A percentile compares a stretch with the other conserved stretches of the same genome.
Conservation (phyloP, 53 echinoderm and acorn worm genomes). For the Paracentrotus lividus region DNA sequence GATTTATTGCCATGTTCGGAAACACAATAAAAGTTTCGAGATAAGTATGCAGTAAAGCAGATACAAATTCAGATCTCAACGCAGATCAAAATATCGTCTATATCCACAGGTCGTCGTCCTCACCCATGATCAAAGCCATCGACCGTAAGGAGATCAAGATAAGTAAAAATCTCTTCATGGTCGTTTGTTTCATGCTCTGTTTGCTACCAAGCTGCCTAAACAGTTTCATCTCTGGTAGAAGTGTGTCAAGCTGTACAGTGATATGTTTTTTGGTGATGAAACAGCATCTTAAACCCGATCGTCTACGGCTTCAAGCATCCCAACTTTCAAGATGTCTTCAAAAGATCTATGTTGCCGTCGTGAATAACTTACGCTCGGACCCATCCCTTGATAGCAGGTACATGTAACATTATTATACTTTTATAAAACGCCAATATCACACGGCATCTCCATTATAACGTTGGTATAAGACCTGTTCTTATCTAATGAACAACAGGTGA, state of each 20-base stretch:
- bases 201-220: not conserved
- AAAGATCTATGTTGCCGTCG: not conserved
- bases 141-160: not conserved
- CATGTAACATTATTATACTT: too few species aligned
- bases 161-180: not conserved
- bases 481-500: too few species aligned
- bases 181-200: not conserved
- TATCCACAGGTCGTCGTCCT: too few species aligned
- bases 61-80: too few species aligned
- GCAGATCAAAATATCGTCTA: too few species aligned
- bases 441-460: too few species aligned
- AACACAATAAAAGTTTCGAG: not conserved
- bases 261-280: not conserved
- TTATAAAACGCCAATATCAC: too few species aligned
- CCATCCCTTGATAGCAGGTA: too few species aligned
- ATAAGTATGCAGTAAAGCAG: too few species aligned
- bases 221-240: not conserved
- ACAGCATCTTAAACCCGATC: not conserved
- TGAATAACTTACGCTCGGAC: too few species aligned
- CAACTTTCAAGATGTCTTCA: not conserved
- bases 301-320: not conserved
- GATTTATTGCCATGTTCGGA: not conserved
- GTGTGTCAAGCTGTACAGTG: not conserved
- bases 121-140: too few species aligned
- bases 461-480: too few species aligned